Conservation (phyloP, 2,888 invertebrate species). For the Agrotis segetum region DNA sequence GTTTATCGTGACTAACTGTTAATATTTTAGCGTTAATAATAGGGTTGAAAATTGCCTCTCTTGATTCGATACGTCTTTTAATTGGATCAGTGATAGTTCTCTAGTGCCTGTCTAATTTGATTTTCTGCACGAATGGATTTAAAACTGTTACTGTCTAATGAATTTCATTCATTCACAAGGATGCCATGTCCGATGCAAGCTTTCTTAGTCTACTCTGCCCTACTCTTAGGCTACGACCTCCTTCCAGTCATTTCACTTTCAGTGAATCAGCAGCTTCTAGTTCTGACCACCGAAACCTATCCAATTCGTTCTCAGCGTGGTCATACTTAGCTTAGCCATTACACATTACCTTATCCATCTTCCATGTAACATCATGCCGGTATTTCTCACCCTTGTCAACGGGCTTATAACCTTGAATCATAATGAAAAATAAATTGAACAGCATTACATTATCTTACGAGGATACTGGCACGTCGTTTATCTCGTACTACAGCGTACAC, state of each 20-base stretch:
- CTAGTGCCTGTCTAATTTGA: constrained; percentile 8
- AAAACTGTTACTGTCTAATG: background rate
- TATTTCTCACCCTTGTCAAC: background rate
- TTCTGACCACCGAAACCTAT: too few species aligned
- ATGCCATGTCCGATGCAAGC: background rate
- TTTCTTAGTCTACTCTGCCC: too few species aligned
- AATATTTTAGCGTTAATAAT: constrained; percentile 59
- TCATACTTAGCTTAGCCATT: too few species aligned
- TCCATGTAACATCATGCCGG: background rate
- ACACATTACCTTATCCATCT: background rate
- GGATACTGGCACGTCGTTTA: constrained; percentile 44
- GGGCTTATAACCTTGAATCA: constrained; percentile 8
- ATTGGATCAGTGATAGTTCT: constrained; percentile 42
- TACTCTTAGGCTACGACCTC: too few species aligned
- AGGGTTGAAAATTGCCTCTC: constrained; percentile 41
- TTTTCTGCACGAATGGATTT: background rate
- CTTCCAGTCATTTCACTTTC: too few species aligned
- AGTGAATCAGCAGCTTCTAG: too few species aligned
- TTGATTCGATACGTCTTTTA: constrained; percentile 40
- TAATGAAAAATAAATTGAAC: constrained; percentile 23
- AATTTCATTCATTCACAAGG: background rate
- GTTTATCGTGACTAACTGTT: constrained; percentile 65
- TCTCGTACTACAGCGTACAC: constrained; percentile 29
- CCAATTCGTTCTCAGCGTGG: too few species aligned
- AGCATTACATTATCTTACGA: constrained; percentile 15